Base-by-base conservation (phyloP, 1,140 invertebrate species). In the Matsumurasca onukii region DNA sequence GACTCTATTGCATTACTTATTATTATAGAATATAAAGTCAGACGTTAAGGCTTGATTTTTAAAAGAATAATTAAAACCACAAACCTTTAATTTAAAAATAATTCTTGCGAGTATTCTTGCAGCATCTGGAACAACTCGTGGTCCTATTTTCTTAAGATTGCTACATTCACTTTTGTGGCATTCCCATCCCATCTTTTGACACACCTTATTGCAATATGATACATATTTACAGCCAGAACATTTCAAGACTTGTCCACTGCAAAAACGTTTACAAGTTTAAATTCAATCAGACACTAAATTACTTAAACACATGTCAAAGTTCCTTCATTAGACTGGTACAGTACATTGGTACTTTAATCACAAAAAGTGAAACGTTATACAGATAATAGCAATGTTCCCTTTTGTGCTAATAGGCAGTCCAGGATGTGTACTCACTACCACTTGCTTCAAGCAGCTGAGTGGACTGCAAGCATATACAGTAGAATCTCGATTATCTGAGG, bases 151-250 rank as follows among this genome's bases (percentile, higher is more conserved):
- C 74, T 88, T 89, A 24, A 94, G 83, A 74, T 87, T 87, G 31
- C 81, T 74, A 77, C 92, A 94, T 81, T 94, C 92, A 74, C 79
- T 78, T 79, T 90, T 93, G 75, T 94, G 92, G 68, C 89, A 82
- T 17, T 74, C 73, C 92, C 92, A 94, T 1, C 86, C 86, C 70
- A 86, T 81, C 75, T 82, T 88, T 76, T 94, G 92, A 78, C 92
- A 94, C 59, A 75, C 75, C 31, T 83, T 83, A 65, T 87, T 86
- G 75, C 92, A 94, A 72, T 94, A 94, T 76, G 88, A 84, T 1
- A 91, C 88, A 76, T 88, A 91, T n/a, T 88, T 84, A 77, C 91
- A 93, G n/a, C 83, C 88, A 0, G 88, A 87, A 78, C 91, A 93
- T 80, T 89, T 92, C 1, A 84, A 78, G 3, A 92, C 80, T 73